phyloP scores from a whole-genome alignment of 2,113 vertebrate genomes.

The Myanophis thanlyinensis region DNA sequence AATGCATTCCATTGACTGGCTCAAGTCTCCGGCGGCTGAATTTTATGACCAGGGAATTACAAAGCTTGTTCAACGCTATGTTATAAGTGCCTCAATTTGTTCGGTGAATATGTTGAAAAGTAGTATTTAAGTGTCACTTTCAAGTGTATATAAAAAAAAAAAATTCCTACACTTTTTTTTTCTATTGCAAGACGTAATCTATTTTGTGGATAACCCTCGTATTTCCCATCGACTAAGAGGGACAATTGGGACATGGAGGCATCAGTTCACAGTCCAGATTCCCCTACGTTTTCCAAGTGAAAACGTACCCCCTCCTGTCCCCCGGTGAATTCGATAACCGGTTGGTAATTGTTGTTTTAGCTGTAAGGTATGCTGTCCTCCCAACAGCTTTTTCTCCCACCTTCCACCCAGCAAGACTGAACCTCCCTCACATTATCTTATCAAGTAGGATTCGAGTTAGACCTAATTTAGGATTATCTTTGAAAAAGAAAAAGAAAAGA shows the following conservation, averaged over 20 bases:
- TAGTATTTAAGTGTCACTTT: no score
- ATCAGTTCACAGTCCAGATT: neutral
- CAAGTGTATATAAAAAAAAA: no score
- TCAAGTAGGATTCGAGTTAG: neutral
- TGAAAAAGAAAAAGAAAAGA: neutral
- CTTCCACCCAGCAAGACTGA: neutral
- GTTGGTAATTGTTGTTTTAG: neutral
- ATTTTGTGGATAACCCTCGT: no score
- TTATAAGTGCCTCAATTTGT: no score
- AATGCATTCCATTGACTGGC: no score
- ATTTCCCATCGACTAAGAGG: neutral
- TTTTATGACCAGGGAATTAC: no score
- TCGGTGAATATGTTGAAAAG: no score
- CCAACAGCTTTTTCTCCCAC: neutral
- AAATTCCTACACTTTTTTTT: no score
- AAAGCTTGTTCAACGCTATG: no score
- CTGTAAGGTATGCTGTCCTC: neutral
- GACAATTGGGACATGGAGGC: neutral
- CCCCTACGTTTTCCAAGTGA: neutral
- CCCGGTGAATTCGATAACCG: neutral
- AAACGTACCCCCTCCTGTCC: neutral
- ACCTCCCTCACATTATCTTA: neutral
- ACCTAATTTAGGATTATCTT: neutral
- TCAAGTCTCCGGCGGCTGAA: no score
- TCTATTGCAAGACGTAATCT: no score